phyloP scores from a whole-genome alignment of 2,113 vertebrate genomes.

The Glaucidium brasilianum region DNA sequence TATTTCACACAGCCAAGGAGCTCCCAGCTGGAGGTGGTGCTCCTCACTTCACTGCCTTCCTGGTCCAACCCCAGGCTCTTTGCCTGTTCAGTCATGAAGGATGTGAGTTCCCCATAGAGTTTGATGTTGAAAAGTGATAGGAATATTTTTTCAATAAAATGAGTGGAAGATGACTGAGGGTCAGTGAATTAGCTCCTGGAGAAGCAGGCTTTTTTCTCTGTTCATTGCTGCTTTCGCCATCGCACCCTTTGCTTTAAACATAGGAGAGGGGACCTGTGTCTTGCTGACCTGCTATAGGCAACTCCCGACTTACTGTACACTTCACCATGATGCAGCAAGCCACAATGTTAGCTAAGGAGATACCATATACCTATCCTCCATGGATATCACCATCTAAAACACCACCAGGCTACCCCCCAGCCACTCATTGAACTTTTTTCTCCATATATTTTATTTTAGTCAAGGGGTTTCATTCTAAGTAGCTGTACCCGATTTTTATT shows the following conservation, averaged over 20 bases:
- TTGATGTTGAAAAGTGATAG: neutral
- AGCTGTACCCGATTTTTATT: neutral
- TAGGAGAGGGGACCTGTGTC: neutral
- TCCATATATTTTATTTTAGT: neutral
- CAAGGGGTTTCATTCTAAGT: neutral
- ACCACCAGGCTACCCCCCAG: fast-evolving
- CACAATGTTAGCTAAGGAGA: neutral
- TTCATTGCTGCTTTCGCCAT: neutral
- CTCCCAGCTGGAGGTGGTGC: neutral
- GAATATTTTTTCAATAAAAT: neutral
- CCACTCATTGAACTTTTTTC: neutral
- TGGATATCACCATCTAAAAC: neutral
- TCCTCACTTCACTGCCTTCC: neutral
- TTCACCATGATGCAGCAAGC: neutral
- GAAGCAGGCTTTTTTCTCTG: neutral
- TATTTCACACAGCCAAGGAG: fast-evolving
- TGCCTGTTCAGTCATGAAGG: neutral
- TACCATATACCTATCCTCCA: neutral
- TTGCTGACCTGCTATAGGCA: neutral
- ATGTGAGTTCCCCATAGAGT: neutral
- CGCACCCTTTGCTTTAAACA: neutral
- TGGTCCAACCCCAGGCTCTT: neutral
- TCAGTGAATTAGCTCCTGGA: neutral
- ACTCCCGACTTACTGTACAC: neutral
- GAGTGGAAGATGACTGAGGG: neutral